A percentile compares a stretch with the other conserved stretches of the same genome.
Evolutionary conservation across 1,140 invertebrate species (phyloP).

Genomic region (Brachionus sp.): DNA sequence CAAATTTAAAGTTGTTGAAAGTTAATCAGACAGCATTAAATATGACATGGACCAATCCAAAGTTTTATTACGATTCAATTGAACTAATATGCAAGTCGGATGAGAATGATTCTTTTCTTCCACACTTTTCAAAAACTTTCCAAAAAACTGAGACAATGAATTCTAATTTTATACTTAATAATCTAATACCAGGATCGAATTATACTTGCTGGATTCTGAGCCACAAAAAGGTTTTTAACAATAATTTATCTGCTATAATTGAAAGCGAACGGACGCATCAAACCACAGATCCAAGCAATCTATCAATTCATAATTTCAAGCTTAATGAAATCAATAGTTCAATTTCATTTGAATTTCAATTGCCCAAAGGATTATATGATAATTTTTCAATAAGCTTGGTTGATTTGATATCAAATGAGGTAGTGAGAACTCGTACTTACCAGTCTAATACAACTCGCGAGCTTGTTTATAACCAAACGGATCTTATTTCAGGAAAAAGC

Average conservation of each 20-base stretch:
- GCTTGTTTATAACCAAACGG: not conserved
- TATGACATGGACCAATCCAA: constrained; percentile 18
- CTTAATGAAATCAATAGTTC: not conserved
- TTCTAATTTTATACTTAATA: not conserved
- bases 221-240: not conserved
- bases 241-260: not conserved
- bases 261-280: not conserved
- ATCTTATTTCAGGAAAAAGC: not conserved
- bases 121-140: not conserved
- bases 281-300: not conserved
- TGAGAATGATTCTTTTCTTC: not conserved
- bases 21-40: constrained; percentile 1
- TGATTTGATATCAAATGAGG: not conserved
- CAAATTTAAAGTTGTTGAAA: not conserved
- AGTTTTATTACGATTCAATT: not conserved
- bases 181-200: constrained; percentile 19
- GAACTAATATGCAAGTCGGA: not conserved
- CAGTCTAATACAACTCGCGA: not conserved
- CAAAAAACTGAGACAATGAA: not conserved
- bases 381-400: not conserved
- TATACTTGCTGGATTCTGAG: not conserved
- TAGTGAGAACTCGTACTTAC: not conserved
- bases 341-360: not conserved
- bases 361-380: not conserved
- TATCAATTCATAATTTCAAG: not conserved